Evolutionary conservation across 2,113 vertebrate species (phyloP).

Genomic region (Hyperopisus bebe): DNA sequence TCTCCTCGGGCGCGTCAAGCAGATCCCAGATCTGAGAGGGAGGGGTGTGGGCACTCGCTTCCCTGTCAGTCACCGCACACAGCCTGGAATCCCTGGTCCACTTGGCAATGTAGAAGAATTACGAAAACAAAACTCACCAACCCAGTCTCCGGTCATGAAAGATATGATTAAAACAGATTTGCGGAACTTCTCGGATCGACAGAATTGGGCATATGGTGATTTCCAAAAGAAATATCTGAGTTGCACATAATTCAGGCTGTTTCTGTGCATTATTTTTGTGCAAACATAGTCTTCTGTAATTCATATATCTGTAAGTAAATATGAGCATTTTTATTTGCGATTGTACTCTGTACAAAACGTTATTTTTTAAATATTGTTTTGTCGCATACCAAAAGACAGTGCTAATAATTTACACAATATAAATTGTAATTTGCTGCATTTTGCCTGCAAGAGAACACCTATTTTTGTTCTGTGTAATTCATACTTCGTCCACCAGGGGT

Average conservation of each 20-base stretch:
- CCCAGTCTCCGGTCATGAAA: background rate
- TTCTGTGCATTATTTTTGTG: background rate
- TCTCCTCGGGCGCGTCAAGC: constrained; percentile 1
- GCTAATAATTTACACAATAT: background rate
- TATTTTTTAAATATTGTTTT: background rate
- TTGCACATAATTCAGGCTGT: background rate
- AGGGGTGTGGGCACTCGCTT: background rate
- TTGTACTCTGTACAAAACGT: background rate
- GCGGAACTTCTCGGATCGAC: background rate
- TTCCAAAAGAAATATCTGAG: background rate
- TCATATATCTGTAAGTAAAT: background rate
- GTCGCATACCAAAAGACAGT: background rate
- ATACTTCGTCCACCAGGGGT: constrained; percentile 54
- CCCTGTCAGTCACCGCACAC: background rate
- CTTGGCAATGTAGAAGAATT: background rate
- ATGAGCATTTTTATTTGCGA: background rate
- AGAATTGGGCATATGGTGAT: background rate
- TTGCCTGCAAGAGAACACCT: background rate
- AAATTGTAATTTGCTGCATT: background rate
- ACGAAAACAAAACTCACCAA: background rate
- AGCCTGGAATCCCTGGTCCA: background rate
- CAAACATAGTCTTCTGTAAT: background rate
- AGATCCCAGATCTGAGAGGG: background rate
- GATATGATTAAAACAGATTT: background rate
- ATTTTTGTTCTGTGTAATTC: constrained; percentile 43